These are phyloP conservation scores for Pocillopora grandis DNA, from an alignment of 92 coral and sea anemone genomes.

Conservation along the genomic window DNA sequence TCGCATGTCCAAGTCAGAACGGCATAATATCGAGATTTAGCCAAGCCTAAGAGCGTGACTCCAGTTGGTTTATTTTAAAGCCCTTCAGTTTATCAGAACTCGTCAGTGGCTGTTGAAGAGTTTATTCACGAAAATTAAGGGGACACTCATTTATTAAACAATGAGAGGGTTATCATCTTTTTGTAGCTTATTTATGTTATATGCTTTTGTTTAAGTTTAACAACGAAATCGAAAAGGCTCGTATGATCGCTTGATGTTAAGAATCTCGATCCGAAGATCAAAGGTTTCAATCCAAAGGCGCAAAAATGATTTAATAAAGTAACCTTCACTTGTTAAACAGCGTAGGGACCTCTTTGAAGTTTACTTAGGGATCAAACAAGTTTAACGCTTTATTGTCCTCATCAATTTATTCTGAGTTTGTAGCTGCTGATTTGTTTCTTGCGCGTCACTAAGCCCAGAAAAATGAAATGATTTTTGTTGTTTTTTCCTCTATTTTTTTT, in stretches of 20 bases:
- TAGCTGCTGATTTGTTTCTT: constrained; percentile 9
- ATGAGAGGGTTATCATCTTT: too few relatives aligned
- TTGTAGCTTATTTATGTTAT: too few relatives aligned
- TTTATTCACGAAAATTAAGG: too few relatives aligned
- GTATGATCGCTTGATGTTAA: neutral
- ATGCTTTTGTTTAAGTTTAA: too few relatives aligned
- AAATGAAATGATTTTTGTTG: neutral
- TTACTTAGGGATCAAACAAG: constrained; percentile 4
- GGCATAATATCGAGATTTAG: too few relatives aligned
- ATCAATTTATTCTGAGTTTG: neutral
- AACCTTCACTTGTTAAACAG: neutral
- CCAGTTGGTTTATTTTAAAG: too few relatives aligned
- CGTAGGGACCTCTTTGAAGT: constrained; percentile 6
- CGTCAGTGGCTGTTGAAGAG: too few relatives aligned
- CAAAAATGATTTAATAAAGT: neutral
- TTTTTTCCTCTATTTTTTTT: neutral
- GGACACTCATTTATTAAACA: too few relatives aligned
- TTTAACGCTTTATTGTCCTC: neutral
- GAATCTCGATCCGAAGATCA: neutral
- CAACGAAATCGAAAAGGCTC: too few relatives aligned
- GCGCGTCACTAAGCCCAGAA: constrained; percentile 12
- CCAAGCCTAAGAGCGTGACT: too few relatives aligned
- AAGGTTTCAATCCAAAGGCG: neutral
- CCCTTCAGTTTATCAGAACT: too few relatives aligned
- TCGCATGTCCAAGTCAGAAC: too few relatives aligned